A percentile compares a stretch with the other conserved stretches of the same genome.
Evolutionary conservation across 1,140 invertebrate genomes (phyloP).

Genomic region (Formica selysi): DNA sequence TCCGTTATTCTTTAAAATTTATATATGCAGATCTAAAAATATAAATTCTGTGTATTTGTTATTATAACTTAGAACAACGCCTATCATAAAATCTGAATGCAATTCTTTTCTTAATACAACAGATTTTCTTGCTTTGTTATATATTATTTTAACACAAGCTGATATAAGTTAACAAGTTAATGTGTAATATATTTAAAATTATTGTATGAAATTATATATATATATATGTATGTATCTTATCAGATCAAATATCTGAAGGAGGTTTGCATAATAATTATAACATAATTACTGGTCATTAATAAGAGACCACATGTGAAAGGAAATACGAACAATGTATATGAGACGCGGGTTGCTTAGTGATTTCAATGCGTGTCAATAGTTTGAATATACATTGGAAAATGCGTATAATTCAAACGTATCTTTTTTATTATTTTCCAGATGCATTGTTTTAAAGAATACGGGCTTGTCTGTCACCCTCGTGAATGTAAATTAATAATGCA

Average conservation of each 20-base stretch:
- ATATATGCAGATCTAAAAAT: background rate
- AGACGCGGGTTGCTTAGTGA: background rate
- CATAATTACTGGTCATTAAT: background rate
- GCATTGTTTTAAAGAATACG: background rate
- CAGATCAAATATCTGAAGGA: background rate
- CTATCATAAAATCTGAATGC: background rate
- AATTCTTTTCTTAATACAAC: background rate
- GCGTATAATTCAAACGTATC: background rate
- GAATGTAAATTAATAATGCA: background rate
- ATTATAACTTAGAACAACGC: background rate
- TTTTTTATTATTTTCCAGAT: background rate
- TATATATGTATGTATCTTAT: background rate
- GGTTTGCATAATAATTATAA: background rate
- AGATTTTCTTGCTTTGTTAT: constrained; percentile 23
- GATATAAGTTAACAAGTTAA: background rate
- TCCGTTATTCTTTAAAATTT: background rate
- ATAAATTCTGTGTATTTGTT: background rate
- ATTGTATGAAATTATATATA: background rate
- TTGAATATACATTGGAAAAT: background rate
- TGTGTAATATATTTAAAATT: background rate
- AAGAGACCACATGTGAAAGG: background rate
- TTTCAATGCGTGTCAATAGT: constrained; percentile 37
- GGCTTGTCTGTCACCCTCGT: background rate
- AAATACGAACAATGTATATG: background rate
- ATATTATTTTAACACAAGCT: no score